Percentiles rank a stretch among this genome's conserved stretches.
Evolutionary conservation across 2,113 vertebrate genomes (phyloP).

Genomic region (Ifrita kowaldi): DNA sequence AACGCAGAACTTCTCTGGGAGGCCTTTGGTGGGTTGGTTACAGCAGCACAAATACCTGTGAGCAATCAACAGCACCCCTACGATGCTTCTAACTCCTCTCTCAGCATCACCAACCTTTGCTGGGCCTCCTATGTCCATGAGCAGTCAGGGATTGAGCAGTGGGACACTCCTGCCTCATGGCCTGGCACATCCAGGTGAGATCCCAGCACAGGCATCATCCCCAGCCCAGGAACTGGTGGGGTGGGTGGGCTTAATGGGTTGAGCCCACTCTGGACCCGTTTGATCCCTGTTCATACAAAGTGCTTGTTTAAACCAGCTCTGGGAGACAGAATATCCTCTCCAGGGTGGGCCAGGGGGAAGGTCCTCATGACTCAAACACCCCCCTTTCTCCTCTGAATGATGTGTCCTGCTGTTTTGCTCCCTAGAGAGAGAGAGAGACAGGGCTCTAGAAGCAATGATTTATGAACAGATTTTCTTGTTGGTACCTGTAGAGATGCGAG

Average conservation of each 20-base stretch:
- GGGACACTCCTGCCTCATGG: background rate
- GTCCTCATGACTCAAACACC: background rate
- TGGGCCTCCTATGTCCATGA: background rate
- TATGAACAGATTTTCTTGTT: background rate
- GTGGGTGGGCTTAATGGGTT: background rate
- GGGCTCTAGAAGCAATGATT: background rate
- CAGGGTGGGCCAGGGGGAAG: background rate
- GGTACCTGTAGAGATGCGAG: background rate
- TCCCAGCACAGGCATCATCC: background rate
- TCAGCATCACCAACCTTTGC: background rate
- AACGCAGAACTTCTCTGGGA: background rate
- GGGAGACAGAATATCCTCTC: background rate
- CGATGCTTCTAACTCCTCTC: too few relatives aligned
- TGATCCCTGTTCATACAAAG: background rate
- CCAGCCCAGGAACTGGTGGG: background rate
- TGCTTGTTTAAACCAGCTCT: background rate
- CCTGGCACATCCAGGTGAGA: background rate
- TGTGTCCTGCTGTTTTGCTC: background rate
- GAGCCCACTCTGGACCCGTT: background rate
- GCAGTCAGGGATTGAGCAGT: background rate
- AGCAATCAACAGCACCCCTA: accelerated
- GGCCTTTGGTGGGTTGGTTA: background rate
- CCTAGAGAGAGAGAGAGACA: background rate
- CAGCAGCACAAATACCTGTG: background rate
- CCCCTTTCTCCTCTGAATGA: background rate